These are phyloP conservation scores for Rhinopithecus roxellana DNA, from an alignment of 2,113 vertebrate species.

Conservation along the genomic window DNA sequence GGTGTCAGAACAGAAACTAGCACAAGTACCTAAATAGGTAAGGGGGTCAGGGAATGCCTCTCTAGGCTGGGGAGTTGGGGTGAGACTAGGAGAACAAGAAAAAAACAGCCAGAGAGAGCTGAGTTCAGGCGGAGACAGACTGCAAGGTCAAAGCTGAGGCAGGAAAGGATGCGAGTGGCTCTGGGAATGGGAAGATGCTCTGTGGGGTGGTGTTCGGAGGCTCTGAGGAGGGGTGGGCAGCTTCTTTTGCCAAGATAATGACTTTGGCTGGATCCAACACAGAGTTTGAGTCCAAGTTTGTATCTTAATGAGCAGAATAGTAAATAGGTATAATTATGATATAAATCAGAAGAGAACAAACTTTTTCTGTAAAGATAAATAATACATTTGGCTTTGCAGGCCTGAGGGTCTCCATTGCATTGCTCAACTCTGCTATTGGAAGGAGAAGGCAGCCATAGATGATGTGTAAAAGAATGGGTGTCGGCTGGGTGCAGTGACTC, in stretches of 20 bases:
- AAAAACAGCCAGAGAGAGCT: not conserved
- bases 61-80: not conserved
- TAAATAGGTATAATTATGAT: not conserved
- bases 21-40: not conserved
- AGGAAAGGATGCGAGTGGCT: not conserved
- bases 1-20: not conserved
- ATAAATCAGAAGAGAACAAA: not conserved
- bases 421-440: not conserved
- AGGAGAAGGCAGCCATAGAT: not conserved
- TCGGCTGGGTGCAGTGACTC: not conserved
- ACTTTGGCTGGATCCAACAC: not conserved
- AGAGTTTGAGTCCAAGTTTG: not conserved
- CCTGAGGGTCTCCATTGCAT: not conserved
- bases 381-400: not conserved
- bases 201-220: fast-evolving
- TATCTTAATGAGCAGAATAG: not conserved
- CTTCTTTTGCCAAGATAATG: not conserved
- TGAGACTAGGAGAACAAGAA: not conserved
- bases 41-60: not conserved
- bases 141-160: not conserved
- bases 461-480: not conserved
- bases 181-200: too few relatives aligned
- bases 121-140: not conserved
- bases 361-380: not conserved
- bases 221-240: not conserved